Evolutionary conservation across 2,113 vertebrate genomes (phyloP).

Genomic region (Apteryx mantelli): DNA sequence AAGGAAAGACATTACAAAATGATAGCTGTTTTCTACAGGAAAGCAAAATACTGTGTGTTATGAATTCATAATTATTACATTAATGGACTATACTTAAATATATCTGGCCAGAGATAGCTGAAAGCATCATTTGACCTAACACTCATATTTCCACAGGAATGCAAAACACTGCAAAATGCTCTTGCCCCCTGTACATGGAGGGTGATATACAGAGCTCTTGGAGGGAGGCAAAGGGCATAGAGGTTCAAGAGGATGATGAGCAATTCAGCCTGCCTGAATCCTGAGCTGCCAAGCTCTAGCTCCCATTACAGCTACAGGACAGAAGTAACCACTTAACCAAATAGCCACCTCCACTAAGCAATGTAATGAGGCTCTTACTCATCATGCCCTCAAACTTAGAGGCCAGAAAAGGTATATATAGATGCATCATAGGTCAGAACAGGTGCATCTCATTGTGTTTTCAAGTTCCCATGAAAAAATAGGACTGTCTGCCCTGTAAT

Average conservation of each 20-base stretch:
- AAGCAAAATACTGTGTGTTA: neutral
- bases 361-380: neutral
- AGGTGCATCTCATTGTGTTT: neutral
- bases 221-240: neutral
- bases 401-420: neutral
- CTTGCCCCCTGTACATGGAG: neutral
- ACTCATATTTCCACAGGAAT: neutral
- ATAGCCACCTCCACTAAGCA: neutral
- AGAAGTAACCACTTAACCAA: neutral
- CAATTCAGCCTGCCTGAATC: neutral
- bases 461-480: neutral
- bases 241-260: neutral
- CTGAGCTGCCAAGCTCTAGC: neutral
- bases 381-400: accelerated
- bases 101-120: neutral
- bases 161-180: neutral
- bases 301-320: neutral
- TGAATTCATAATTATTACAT: slow-evolving; percentile 21
- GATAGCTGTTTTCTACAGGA: neutral
- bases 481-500: neutral
- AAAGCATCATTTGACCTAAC: slow-evolving; percentile 9
- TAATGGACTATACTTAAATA: neutral
- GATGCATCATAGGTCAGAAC: neutral
- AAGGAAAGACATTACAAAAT: neutral
- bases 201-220: neutral